phyloP scores from a whole-genome alignment of 2,888 invertebrate species.

The Nomada lathburiana region DNA sequence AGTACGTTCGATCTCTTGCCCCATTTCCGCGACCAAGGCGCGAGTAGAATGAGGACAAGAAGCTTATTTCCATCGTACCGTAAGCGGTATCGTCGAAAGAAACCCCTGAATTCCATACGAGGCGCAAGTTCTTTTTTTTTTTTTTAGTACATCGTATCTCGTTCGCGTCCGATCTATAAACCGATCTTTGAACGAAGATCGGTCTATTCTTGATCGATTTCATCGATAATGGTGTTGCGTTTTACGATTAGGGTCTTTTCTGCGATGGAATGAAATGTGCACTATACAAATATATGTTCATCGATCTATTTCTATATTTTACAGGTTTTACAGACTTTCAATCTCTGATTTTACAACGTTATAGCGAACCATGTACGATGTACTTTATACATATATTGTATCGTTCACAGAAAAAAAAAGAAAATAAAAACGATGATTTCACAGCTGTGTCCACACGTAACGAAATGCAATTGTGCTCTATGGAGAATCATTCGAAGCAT shows the following conservation, averaged over 20 bases:
- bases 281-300: background rate
- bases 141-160: conserved; percentile 41
- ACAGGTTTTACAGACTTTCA: background rate
- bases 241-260: conserved; percentile 29
- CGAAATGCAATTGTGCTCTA: conserved; percentile 24
- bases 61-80: conserved; percentile 25
- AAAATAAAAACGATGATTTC: conserved; percentile 18
- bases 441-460: conserved; percentile 26
- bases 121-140: conserved; percentile 15
- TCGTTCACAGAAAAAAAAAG: background rate
- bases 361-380: conserved; percentile 31
- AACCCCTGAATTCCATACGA: conserved; percentile 12
- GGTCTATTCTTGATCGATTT: background rate
- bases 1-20: conserved; percentile 41
- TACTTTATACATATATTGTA: conserved; percentile 21
- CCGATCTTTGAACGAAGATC: background rate
- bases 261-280: background rate
- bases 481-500: conserved; percentile 12
- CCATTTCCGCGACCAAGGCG: conserved; percentile 11
- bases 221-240: background rate
- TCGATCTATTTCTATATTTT: background rate
- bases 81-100: conserved; percentile 28
- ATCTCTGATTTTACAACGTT: background rate
- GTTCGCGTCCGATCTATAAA: conserved; percentile 21
- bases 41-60: conserved; percentile 5